phyloP scores from a whole-genome alignment of 2,888 invertebrate genomes.

The Alentia gelatinosa region DNA sequence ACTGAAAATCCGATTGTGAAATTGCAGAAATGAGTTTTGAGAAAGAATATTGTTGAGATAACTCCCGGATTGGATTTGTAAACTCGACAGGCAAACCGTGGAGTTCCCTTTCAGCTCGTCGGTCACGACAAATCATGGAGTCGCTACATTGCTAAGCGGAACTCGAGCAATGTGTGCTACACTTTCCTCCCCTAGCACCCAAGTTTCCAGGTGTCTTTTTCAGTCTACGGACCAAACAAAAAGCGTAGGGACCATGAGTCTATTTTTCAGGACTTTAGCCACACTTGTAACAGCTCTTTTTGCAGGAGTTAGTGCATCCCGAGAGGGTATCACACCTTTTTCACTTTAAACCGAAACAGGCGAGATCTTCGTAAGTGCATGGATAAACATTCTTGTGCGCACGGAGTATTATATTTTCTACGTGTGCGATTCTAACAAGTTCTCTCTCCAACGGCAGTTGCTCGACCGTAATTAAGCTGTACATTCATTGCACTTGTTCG shows the following conservation, averaged over 20 bases:
- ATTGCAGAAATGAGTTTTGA: background rate
- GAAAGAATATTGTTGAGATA: background rate
- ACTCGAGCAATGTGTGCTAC: background rate
- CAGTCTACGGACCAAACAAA: constrained; percentile 26
- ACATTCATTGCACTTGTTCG: constrained; percentile 11
- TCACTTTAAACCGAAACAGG: background rate
- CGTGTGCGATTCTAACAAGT: background rate
- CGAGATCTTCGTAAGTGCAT: background rate
- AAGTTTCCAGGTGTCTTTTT: constrained; percentile 51
- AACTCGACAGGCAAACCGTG: background rate
- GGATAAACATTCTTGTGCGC: constrained; percentile 6
- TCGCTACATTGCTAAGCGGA: background rate
- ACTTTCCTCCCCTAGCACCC: constrained; percentile 36
- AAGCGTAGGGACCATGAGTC: background rate
- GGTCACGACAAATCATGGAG: background rate
- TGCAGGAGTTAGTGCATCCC: constrained; percentile 9
- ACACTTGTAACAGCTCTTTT: constrained; percentile 22
- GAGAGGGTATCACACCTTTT: background rate
- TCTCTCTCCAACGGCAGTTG: background rate
- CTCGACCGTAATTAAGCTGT: background rate
- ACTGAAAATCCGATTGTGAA: background rate
- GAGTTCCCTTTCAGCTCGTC: constrained; percentile 32
- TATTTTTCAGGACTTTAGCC: constrained; percentile 26
- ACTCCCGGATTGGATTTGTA: background rate
- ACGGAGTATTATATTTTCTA: background rate